Evolutionary conservation across 2,797 vertebrate genomes (phyloP).

Genomic region (Cygnus olor): DNA sequence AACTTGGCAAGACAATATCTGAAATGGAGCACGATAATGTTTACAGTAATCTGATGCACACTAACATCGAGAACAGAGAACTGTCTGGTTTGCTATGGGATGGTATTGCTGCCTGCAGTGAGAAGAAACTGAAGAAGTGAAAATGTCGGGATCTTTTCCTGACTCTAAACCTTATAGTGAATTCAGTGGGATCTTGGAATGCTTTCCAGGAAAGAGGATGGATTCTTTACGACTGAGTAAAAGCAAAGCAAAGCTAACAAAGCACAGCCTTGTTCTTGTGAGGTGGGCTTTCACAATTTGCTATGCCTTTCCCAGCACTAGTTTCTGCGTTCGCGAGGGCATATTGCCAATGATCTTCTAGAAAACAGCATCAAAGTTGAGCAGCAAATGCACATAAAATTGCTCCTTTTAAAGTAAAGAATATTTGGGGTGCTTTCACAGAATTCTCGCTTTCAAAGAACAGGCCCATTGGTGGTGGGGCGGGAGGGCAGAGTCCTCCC

Average conservation of each 20-base stretch:
- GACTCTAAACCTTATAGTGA: neutral
- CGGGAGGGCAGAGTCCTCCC: neutral
- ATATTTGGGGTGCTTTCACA: neutral
- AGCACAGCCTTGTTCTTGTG: neutral
- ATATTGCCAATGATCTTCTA: neutral
- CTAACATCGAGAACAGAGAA: slow-evolving; percentile 42
- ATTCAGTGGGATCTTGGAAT: neutral
- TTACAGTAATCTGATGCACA: slow-evolving; percentile 54
- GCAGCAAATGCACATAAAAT: neutral
- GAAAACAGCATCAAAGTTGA: neutral
- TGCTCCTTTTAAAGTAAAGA: neutral
- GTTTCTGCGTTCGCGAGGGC: neutral
- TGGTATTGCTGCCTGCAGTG: neutral
- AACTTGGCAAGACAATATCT: slow-evolving; percentile 58
- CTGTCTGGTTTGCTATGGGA: neutral
- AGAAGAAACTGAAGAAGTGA: neutral
- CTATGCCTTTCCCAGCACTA: neutral
- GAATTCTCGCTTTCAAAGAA: neutral
- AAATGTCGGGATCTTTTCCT: neutral
- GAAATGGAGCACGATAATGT: slow-evolving; percentile 50
- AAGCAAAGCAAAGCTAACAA: neutral
- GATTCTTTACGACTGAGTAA: neutral
- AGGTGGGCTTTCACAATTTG: neutral
- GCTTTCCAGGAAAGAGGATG: slow-evolving; percentile 6
- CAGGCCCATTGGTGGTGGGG: neutral